Base-by-base conservation (phyloP, 2,113 vertebrate genomes). In the Anguilla rostrata region DNA sequence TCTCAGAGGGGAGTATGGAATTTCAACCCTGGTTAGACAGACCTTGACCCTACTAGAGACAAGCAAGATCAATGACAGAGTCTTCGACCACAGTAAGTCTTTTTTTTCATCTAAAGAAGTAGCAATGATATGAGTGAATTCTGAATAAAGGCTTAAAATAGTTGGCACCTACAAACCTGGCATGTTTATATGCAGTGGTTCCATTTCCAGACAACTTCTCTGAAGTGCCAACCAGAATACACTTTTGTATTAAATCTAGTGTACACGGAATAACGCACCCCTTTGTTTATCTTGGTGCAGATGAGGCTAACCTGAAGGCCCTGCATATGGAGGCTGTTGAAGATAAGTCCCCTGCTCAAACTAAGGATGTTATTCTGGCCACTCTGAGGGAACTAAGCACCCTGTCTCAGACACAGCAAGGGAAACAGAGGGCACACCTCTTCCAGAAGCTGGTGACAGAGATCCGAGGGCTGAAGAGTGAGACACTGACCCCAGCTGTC, bases 21-120 rank as follows among this genome's bases (percentile, higher is more conserved):
- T 97, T 87, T 96, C 93, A 91, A 95, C 95, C 0, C 92, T 96
- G 18, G 94, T 98, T 84, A 98, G 96, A 80, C 98, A 99, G 92
- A 93, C 92, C 26, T 87, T 99, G 88, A 97, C 94, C 85, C 93
- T 98, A 80, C 91, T 96, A 91, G 90, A 95, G 7, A 94, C 95
- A 1, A 92, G 93, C 39, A 94, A 95, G 90, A 95, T 95, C 93
- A 99, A 96, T 43, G 97, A 93, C 85, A 96, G 95, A 94, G 93
- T 97, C 85, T 98, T 98, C 93, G 92, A 93, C 34, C 91, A 88
- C 88, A 94, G 98, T 99, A 95, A 92, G 93, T 0, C 3, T 12
- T 9, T 60, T 71, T 56, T 53, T 78, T 57, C 0, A 60, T 39
- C 34, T 88, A 3, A 79, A 12, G 5, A n/a, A 41, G 41, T 26